Evolutionary conservation across 2,888 invertebrate species (phyloP), one percentile per base, ranked within the genome.

Genomic region (Melieria omissa): DNA sequence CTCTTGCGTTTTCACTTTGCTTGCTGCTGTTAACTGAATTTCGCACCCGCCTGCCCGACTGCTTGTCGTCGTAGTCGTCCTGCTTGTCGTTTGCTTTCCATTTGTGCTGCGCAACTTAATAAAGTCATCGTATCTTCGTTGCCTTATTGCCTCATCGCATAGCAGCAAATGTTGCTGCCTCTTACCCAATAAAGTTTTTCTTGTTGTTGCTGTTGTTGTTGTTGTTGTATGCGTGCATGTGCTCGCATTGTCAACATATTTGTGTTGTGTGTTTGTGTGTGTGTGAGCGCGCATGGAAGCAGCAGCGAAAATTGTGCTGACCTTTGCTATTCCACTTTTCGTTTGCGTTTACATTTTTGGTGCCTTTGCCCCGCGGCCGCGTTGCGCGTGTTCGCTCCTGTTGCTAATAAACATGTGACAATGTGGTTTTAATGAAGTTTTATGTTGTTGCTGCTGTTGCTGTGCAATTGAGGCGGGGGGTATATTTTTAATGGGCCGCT

Each of bases 341-440:
- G 58, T 14, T 66, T 29, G 45, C 57, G 60, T 52, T 49, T 54
- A 61, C 47, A 47, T 49, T 64, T 49, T 63, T 55, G 2, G n/a
- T 64, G 12, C 12, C 57, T 63, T n/a, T 2, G 10, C 47, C 14
- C 47, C 45, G 12, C 10, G 12, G 14, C 58, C 9, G 29, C 1
- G 16, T 3, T 46, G 57, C 55, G 2, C 14, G 16, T 55, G 29
- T 46, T 47, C 16, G n/a, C 52, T 5, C 49, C 61, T 60, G 69
- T 63, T 69, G 71, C 49, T 69, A 66, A 71, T 72, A 74, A 74
- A 66, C 69, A 72, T 71, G 72, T 72, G 74, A 71, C 72, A 74
- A 74, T 72, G 74, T 67, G 74, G 60, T 72, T 74, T 74, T 74
- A 65, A 74, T 74, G 71, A 67, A 65, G 72, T 72, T 68, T 72